Conservation (phyloP, 2,888 invertebrate genomes). For the Himalopsyche tibetana region DNA sequence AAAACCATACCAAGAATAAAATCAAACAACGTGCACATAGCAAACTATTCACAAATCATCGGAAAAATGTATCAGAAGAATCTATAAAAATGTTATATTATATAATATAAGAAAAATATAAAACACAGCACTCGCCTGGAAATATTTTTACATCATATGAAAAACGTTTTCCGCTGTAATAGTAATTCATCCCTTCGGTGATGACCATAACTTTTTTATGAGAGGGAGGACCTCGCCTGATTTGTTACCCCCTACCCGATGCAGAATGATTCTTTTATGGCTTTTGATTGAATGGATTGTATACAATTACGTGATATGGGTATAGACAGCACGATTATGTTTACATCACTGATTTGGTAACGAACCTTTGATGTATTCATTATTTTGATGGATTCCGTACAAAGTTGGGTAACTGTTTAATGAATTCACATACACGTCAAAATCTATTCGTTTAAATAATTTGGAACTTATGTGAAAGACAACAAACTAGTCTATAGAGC, state of each 20-base stretch:
- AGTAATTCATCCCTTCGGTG: neutral
- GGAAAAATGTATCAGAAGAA: no score
- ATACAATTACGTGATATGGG: constrained; percentile 17
- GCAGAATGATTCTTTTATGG: constrained; percentile 18
- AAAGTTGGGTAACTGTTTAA: no score
- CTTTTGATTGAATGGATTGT: constrained; percentile 25
- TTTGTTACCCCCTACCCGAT: neutral
- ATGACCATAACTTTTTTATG: constrained; percentile 20
- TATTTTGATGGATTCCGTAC: constrained; percentile 6
- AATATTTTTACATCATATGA: neutral
- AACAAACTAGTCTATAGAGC: no score
- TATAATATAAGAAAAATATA: no score
- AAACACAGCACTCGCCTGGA: no score
- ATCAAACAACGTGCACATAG: no score
- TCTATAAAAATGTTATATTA: no score
- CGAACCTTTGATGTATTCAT: neutral
- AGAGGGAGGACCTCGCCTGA: neutral
- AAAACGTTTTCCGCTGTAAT: neutral
- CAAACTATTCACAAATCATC: no score
- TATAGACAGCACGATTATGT: neutral
- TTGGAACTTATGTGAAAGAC: no score
- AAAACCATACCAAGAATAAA: no score
- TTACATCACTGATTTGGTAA: constrained; percentile 26
- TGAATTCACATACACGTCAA: no score
- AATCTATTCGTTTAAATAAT: no score